Conservation (phyloP, 2,888 invertebrate genomes). For the Schrankia costaestrigalis region DNA sequence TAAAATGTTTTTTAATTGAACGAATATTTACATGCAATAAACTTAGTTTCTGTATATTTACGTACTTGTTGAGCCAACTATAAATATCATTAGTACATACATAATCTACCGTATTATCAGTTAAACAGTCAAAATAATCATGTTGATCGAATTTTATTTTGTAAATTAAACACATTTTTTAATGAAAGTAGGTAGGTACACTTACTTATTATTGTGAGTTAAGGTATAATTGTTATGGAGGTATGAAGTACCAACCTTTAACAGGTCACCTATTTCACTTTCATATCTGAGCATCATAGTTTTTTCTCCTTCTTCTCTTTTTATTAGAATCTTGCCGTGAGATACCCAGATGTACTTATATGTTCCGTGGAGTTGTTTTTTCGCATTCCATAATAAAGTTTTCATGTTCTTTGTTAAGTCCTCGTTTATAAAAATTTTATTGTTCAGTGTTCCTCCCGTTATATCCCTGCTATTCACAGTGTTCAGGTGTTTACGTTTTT, state of each 20-base stretch:
- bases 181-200: no score
- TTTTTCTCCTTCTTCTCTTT: conserved; percentile 7
- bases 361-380: conserved; percentile 4
- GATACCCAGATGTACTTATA: conserved; percentile 6
- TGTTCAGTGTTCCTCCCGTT: neutral
- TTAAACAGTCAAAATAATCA: neutral
- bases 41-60: no score
- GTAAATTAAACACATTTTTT: no score
- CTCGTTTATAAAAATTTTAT: conserved; percentile 7
- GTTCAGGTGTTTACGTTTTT: conserved; percentile 1
- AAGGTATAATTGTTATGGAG: neutral
- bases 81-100: neutral
- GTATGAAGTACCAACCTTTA: neutral
- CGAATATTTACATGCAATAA: no score
- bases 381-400: conserved; percentile 1
- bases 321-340: conserved; percentile 4
- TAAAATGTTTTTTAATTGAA: no score
- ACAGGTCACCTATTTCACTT: conserved; percentile 2
- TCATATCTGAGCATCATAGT: neutral
- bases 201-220: neutral
- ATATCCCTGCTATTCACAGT: neutral
- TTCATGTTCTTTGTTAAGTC: conserved; percentile 4
- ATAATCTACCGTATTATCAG: neutral
- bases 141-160: neutral
- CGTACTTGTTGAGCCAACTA: no score